Base-by-base conservation (phyloP, 2,797 vertebrate genomes). In the Cyclura pinguis region DNA sequence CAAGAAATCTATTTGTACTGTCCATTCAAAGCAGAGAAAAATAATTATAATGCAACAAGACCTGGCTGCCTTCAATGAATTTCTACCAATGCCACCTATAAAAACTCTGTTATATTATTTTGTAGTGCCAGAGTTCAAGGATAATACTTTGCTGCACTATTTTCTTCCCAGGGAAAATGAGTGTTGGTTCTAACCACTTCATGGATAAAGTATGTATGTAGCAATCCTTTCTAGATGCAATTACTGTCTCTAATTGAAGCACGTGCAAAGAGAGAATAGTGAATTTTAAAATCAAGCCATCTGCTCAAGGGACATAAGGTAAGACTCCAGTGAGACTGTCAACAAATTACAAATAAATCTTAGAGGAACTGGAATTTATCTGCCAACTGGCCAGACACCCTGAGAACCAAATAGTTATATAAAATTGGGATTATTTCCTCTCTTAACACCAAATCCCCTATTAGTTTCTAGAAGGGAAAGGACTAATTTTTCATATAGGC, bases 21-120 rank as follows among this genome's bases (percentile, higher is more conserved):
- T 90, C 92, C 92, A 91, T 87, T 87, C 88, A 74, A 95, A 93
- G 52, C 35, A 85, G 13, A 93, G 89, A 29, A 85, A 84, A 90
- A 88, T n/a, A 78, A 78, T 1, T 91, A 55, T 73, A 91, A 38
- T 88, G 69, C 55, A 89, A 86, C 50, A 85, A 72, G 35, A 52
- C 16, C 18, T 35, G n/a, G 57, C 42, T 67, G 69, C 55, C n/a
- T 91, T 42, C n/a, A 82, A 50, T 77, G 80, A 59, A 76, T 35
- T 55, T 82, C 74, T 12, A 57, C 24, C 32, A 83, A 47, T 1
- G 59, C 7, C 52, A n/a, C 20, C 55, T 10, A 57, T 6, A 24
- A 55, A 18, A 22, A 32, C 9, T 52, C 18, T 16, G 59, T 8
- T 67, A 57, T 86, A 89, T 89, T 47, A 82, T 86, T 74, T 76